Conservation (phyloP, 2,113 vertebrate genomes). For the Amazona guildingii region DNA sequence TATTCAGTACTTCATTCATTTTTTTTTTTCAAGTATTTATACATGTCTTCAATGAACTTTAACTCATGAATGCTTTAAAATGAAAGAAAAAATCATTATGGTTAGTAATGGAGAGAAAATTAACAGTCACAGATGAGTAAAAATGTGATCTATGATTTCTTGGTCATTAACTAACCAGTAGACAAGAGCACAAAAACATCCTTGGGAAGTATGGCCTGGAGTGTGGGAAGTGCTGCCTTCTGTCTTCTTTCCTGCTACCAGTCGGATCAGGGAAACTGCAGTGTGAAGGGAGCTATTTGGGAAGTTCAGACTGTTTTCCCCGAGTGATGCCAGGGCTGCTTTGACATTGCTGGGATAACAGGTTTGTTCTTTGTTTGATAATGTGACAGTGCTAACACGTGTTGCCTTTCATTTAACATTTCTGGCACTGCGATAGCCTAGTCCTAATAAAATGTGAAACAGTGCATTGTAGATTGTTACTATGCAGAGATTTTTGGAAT, state of each 20-base stretch:
- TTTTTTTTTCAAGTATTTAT: neutral
- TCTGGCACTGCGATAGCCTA: neutral
- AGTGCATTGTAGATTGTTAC: neutral
- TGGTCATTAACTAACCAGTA: neutral
- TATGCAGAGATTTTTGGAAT: neutral
- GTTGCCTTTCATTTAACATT: neutral
- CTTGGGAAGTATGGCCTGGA: accelerated
- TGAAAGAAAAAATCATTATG: neutral
- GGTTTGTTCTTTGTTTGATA: neutral
- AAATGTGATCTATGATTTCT: neutral
- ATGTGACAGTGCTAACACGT: neutral
- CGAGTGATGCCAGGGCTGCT: neutral
- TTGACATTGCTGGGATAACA: neutral
- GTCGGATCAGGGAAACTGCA: neutral
- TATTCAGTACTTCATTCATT: neutral
- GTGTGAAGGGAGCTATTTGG: neutral
- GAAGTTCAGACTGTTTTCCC: neutral
- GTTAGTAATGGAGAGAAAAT: neutral
- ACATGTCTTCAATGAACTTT: neutral
- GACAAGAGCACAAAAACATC: accelerated
- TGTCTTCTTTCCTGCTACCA: neutral
- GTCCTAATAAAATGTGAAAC: neutral
- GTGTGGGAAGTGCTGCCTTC: neutral
- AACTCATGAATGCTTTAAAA: neutral
- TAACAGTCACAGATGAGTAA: neutral